Evolutionary conservation across 2,113 vertebrate species (phyloP).

Genomic region (Agapornis roseicollis): DNA sequence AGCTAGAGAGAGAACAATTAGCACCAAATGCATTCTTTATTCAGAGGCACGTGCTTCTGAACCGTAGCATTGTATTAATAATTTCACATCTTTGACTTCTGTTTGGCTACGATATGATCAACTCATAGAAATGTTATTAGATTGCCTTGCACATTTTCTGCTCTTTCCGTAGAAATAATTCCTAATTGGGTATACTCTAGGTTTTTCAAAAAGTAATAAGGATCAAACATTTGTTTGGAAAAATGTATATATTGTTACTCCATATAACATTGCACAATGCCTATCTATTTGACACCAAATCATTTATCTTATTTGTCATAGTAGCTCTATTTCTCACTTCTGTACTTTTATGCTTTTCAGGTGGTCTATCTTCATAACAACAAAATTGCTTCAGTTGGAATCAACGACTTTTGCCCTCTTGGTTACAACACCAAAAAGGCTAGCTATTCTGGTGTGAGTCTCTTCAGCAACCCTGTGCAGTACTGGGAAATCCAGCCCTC

Average conservation of each 20-base stretch:
- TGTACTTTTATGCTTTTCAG: slow-evolving; percentile 60
- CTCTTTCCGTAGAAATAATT: neutral
- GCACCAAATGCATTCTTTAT: neutral
- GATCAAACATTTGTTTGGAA: neutral
- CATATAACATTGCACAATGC: neutral
- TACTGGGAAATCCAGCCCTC: slow-evolving; percentile 96
- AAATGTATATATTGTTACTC: neutral
- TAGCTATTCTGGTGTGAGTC: slow-evolving; percentile 94
- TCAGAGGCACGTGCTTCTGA: neutral
- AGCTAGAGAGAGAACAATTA: neutral
- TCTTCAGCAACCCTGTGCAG: slow-evolving; percentile 95
- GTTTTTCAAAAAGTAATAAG: neutral
- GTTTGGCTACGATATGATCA: neutral
- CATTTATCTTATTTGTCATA: neutral
- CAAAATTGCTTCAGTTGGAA: slow-evolving; percentile 87
- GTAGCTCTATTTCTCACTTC: neutral
- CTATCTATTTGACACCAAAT: neutral
- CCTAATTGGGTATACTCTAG: neutral
- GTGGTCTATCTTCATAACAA: slow-evolving; percentile 97
- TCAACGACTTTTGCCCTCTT: slow-evolving; percentile 93
- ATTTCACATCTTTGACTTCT: neutral
- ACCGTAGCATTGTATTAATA: neutral
- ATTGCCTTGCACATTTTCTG: neutral
- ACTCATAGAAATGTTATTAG: neutral
- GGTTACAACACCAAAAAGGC: slow-evolving; percentile 95